Percentiles rank a stretch among this genome's conserved stretches.
These are phyloP conservation scores for Bhutanitis thaidina DNA, from an alignment of 2,888 invertebrate species.

Conservation along the genomic window DNA sequence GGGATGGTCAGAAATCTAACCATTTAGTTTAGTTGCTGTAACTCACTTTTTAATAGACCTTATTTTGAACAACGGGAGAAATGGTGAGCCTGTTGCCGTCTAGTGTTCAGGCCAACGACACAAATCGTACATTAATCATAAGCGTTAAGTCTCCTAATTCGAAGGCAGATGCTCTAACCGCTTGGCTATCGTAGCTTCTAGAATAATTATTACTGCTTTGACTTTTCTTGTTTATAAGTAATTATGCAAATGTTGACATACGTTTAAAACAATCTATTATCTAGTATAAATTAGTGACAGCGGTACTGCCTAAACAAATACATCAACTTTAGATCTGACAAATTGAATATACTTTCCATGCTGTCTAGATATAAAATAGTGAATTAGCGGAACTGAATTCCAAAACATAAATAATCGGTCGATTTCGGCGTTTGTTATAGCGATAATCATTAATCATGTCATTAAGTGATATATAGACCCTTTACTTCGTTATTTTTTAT, in stretches of 20 bases:
- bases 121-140: no score
- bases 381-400: constrained; percentile 4
- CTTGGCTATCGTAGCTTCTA: no score
- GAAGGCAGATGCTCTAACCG: no score
- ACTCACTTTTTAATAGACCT: no score
- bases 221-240: neutral
- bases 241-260: constrained; percentile 4
- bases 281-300: constrained; percentile 9
- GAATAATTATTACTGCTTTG: no score
- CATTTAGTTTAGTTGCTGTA: no score
- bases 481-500: neutral
- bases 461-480: neutral
- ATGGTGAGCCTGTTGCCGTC: no score
- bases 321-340: constrained; percentile 13
- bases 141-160: no score
- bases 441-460: constrained; percentile 12
- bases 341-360: neutral
- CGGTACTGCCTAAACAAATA: neutral
- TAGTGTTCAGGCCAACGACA: no score
- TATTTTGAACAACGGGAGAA: no score
- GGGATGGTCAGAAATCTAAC: no score
- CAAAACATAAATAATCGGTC: constrained; percentile 2
- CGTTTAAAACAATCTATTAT: constrained; percentile 4
- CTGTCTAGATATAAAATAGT: neutral
- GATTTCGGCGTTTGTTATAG: neutral